Evolutionary conservation across 1,140 invertebrate species (phyloP).

Genomic region (Drosophila nannoptera): DNA sequence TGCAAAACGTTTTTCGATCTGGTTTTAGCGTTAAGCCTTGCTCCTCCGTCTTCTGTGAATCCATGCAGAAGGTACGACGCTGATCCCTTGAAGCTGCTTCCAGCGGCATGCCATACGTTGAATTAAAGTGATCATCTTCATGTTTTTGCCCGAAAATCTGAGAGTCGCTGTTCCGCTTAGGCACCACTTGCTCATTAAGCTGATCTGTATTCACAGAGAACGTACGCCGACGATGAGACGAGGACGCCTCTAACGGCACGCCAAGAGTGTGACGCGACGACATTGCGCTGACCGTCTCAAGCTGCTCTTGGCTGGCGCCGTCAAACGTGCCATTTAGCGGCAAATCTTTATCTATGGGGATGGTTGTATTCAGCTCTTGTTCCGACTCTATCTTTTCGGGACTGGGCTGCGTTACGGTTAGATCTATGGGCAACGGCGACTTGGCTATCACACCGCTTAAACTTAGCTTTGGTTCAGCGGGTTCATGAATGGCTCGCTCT

Average conservation of each 20-base stretch:
- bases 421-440: constrained; percentile 35
- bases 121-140: constrained; percentile 2
- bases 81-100: not conserved
- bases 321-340: constrained; percentile 46
- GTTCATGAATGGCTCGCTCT: constrained; percentile 45
- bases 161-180: not conserved
- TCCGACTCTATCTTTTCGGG: constrained; percentile 25
- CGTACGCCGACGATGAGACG: constrained; percentile 28
- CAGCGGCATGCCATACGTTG: constrained; percentile 20
- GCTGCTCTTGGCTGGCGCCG: not conserved
- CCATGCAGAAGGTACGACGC: constrained; percentile 9
- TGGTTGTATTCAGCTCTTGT: constrained; percentile 12
- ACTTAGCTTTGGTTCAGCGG: constrained; percentile 21
- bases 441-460: constrained; percentile 42
- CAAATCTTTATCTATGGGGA: constrained; percentile 20
- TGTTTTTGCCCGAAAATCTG: not conserved
- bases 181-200: not conserved
- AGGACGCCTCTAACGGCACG: constrained; percentile 11
- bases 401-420: constrained; percentile 41
- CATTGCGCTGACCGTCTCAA: not conserved
- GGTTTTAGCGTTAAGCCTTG: not conserved
- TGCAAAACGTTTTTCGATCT: constrained; percentile 38
- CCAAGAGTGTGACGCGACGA: constrained; percentile 18
- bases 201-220: constrained; percentile 23
- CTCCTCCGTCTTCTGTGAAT: constrained; percentile 1